A percentile compares a stretch with the other conserved stretches of the same genome.
Conservation (phyloP, 2,797 vertebrate species). For the Anguilla pacifica region DNA sequence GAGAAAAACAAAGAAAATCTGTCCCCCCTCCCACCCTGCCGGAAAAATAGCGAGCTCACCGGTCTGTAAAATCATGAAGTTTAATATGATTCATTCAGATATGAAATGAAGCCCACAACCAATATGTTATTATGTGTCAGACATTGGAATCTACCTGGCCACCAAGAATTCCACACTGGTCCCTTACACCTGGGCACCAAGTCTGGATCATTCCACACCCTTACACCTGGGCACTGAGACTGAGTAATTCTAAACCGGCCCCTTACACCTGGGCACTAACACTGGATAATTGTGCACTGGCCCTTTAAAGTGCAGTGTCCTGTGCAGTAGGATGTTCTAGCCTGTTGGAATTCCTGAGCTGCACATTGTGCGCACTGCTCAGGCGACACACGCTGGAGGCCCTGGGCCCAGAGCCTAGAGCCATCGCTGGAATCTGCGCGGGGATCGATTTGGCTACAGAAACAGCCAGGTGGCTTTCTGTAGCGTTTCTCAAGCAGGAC, state of each 20-base stretch:
- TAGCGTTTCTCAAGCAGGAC: not conserved
- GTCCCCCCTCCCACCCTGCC: too few species aligned
- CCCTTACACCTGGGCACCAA: not conserved
- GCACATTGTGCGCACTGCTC: not conserved
- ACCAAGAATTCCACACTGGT: not conserved
- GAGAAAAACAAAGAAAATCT: too few species aligned
- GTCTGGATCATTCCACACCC: not conserved
- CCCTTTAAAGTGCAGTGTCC: not conserved
- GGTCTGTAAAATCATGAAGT: too few species aligned
- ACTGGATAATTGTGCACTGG: not conserved
- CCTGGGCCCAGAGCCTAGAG: not conserved
- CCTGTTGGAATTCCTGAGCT: not conserved
- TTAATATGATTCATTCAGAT: too few species aligned
- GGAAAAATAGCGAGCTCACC: too few species aligned
- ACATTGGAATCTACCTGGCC: not conserved
- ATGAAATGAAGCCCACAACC: too few species aligned
- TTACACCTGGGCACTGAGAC: not conserved
- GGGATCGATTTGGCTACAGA: not conserved
- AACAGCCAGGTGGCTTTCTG: not conserved
- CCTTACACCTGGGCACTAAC: not conserved
- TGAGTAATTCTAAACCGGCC: not conserved
- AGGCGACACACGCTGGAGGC: not conserved
- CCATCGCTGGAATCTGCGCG: not conserved
- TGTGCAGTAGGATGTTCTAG: not conserved
- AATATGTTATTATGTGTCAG: too few species aligned